Base-by-base conservation (phyloP, 2,113 vertebrate species). In the Mustelus asterias region DNA sequence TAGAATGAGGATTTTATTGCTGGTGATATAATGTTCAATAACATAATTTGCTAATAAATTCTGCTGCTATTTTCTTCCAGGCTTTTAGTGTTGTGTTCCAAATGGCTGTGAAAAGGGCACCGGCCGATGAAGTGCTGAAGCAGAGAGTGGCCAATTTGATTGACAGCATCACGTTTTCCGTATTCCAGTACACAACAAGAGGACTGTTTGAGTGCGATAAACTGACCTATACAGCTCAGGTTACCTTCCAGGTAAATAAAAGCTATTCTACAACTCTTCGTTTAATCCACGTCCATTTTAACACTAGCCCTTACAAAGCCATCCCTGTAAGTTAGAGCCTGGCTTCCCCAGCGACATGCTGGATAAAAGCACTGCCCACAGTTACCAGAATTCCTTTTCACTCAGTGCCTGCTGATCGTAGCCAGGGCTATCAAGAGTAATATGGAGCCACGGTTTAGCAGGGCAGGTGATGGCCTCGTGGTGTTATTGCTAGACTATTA, bases 141-240 rank as follows among this genome's bases (percentile, higher is more conserved):
- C 97, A 96, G 89, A 97, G 98, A 0, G 98, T 99, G 96, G 96
- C 96, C 96, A 98, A 98, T 96, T 98, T 99, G 65, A 98, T 98
- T 0, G 99, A 99, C 97, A 99, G 98, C 98, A 98, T 99, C 96
- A 99, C 99, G 41, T 98, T 98, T 97, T 98, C 98, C 0, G 97
- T 98, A 83, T 99, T 98, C 97, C 99, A 99, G 97, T 99, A 99
- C 96, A 99, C 99, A 6, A 97, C 98, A 65, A 98, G 98, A 0
- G 99, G 99, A 33, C 98, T 99, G 95, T 99, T 99, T 22, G 99
- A 99, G 96, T 98, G 98, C 58, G 98, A 99, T 97, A 99, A 99
- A 96, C 97, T 99, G 96, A 99, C 98, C 90, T 99, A 98, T 97
- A 98, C 97, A 0, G 97, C 98, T 69, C 99, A 99, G 97, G 97